Conservation (phyloP, 2,888 invertebrate species). For the Lysandra bellargus region DNA sequence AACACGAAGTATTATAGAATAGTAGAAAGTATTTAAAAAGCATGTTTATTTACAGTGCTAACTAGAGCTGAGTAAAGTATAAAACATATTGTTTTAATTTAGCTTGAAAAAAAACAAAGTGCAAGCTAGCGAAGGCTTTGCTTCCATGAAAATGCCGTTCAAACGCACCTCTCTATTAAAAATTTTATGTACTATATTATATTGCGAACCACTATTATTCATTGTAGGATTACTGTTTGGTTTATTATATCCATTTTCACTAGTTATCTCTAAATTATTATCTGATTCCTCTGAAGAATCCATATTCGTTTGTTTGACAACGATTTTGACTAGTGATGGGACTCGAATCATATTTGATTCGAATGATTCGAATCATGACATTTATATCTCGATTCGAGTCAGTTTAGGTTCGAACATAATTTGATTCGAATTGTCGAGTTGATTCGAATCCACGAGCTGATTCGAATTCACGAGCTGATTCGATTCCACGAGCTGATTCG, state of each 20-base stretch:
- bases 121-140: constrained; percentile 36
- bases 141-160: constrained; percentile 42
- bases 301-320: constrained; percentile 78
- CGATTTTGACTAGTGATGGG: constrained; percentile 53
- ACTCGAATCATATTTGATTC: too few relatives aligned
- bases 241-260: constrained; percentile 56
- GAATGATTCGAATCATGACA: too few relatives aligned
- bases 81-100: constrained; percentile 40
- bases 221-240: constrained; percentile 52
- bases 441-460: too few relatives aligned
- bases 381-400: too few relatives aligned
- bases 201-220: constrained; percentile 54
- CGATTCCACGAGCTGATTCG: too few relatives aligned
- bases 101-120: constrained; percentile 37
- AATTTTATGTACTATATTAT: constrained; percentile 76
- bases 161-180: constrained; percentile 82
- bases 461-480: too few relatives aligned
- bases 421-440: too few relatives aligned
- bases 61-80: neutral
- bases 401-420: too few relatives aligned
- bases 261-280: constrained; percentile 57
- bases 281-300: constrained; percentile 64
- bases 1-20: neutral
- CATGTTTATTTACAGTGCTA: neutral
- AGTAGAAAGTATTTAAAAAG: neutral